These are phyloP conservation scores for Protophormia terraenovae DNA, from an alignment of 2,888 invertebrate species.

Conservation along the genomic window DNA sequence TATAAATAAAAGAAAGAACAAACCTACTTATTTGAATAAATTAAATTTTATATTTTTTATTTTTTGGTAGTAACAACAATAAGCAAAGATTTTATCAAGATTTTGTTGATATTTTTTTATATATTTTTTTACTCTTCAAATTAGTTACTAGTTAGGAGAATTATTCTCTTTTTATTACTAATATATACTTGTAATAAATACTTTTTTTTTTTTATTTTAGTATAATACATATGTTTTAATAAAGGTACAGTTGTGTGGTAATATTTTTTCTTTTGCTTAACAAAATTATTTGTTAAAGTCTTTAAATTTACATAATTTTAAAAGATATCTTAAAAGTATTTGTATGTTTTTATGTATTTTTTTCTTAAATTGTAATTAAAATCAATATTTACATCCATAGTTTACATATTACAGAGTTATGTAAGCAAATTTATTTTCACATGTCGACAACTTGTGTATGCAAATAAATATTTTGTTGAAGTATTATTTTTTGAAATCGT, in stretches of 20 bases:
- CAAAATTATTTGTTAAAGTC: background rate
- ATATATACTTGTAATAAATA: background rate
- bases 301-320: background rate
- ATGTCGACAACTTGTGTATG: no score
- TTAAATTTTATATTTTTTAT: background rate
- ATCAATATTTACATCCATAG: background rate
- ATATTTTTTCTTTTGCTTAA: background rate
- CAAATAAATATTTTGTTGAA: background rate
- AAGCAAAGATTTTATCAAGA: background rate
- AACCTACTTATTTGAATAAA: constrained; percentile 22
- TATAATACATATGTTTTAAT: background rate
- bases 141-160: background rate
- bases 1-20: background rate
- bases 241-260: constrained; percentile 13
- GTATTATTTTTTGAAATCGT: background rate
- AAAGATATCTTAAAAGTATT: no score
- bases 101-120: background rate
- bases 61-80: background rate
- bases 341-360: no score
- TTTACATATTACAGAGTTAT: background rate
- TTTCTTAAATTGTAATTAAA: background rate
- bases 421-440: background rate
- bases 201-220: background rate
- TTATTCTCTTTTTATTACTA: background rate
- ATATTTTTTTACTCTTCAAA: background rate